These are phyloP conservation scores for Mionectes olivaceus DNA, from an alignment of 2,797 vertebrate species.

Conservation along the genomic window DNA sequence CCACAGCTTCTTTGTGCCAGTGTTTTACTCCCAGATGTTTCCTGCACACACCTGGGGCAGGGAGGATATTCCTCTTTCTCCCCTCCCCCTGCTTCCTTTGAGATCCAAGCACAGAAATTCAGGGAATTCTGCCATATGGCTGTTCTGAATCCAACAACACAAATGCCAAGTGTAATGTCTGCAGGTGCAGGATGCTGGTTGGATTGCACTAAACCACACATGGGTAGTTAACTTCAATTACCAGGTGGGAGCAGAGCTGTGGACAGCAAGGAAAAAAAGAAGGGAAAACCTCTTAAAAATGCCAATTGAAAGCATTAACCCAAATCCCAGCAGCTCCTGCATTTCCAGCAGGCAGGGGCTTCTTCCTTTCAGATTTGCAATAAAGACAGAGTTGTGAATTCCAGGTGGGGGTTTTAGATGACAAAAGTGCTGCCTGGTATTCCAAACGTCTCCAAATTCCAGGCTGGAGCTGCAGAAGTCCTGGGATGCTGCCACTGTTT, in stretches of 20 bases:
- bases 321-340: neutral
- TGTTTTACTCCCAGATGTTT: neutral
- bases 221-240: neutral
- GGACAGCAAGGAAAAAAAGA: neutral
- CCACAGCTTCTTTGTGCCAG: neutral
- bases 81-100: accelerated
- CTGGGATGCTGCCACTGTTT: constrained; percentile 52
- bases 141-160: neutral
- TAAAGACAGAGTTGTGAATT: neutral
- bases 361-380: neutral
- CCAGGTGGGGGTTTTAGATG: neutral
- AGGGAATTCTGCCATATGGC: neutral
- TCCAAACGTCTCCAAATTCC: neutral
- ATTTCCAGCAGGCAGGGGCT: neutral
- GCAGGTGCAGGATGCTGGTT: neutral
- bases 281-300: neutral
- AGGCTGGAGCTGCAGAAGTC: neutral
- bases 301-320: neutral
- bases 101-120: neutral
- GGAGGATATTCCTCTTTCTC: neutral
- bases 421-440: neutral
- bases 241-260: neutral
- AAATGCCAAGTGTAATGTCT: neutral
- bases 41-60: neutral
- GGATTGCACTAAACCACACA: neutral